phyloP scores from a whole-genome alignment of 1,140 invertebrate species.

The Manduca sexta region DNA sequence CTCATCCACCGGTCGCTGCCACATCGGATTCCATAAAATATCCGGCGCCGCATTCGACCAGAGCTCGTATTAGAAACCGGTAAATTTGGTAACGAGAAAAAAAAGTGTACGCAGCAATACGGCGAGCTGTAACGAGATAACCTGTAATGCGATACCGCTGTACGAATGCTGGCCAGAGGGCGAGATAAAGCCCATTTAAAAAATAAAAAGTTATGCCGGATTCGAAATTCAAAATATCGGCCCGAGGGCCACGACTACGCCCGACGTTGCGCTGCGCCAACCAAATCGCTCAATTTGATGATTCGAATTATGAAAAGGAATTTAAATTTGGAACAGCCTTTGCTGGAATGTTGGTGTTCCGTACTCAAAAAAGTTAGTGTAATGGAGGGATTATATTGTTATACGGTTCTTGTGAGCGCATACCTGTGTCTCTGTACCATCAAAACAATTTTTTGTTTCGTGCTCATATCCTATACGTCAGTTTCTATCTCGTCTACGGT shows the following conservation, averaged over 20 bases:
- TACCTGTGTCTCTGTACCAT: conserved; percentile 24
- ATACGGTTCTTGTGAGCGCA: conserved; percentile 1
- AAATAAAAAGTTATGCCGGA: conserved; percentile 41
- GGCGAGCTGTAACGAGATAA: conserved; percentile 39
- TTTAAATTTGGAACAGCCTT: conserved; percentile 6
- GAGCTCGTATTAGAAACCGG: conserved; percentile 24
- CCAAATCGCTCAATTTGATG: conserved; percentile 20
- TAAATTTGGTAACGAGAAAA: conserved; percentile 31
- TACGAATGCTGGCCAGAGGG: conserved; percentile 44
- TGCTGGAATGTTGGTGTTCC: background rate
- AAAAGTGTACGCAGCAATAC: conserved; percentile 26
- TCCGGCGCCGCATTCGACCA: conserved; percentile 25
- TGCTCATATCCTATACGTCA: conserved; percentile 53
- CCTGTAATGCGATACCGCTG: conserved; percentile 45
- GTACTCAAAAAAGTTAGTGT: no score
- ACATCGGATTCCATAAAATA: conserved; percentile 49
- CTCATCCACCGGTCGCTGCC: conserved; percentile 27
- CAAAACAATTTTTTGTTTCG: conserved; percentile 32
- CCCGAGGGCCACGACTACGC: conserved; percentile 18
- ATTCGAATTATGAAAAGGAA: conserved; percentile 7
- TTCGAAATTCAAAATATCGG: conserved; percentile 54
- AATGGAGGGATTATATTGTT: background rate
- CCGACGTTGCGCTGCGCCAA: background rate
- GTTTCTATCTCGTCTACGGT: conserved; percentile 50
- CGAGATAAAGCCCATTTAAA: conserved; percentile 57